Evolutionary conservation across 1,140 invertebrate genomes (phyloP), one percentile per base, ranked within the genome.

Genomic region (Drosophila seguyi): DNA sequence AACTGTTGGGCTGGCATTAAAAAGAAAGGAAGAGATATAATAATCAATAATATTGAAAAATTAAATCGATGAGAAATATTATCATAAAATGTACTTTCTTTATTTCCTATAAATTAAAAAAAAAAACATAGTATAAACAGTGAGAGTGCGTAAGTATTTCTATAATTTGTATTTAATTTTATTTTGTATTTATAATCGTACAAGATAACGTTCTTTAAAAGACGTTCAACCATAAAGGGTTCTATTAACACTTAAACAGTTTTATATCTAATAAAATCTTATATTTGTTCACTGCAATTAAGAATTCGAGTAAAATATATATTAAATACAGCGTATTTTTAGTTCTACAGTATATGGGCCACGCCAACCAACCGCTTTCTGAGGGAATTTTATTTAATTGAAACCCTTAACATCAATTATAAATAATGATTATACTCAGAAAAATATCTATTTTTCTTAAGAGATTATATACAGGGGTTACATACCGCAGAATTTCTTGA

Each of bases 21-120:
- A 53, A 22, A 34, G 25, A 55, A 55, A 48, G 27, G 27, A 61
- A 73, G 48, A 22, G 20, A 45, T n/a, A 4, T n/a, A 41, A 8
- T 10, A 18, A 42, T 20, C 4, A 20, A 41, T 18, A 41, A 13
- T 20, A 20, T 3, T 44, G 20, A 1, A 13, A 44, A 44, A 44
- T 20, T 20, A 42, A 42, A 20, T 11, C 18, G 5, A 22, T 45
- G 11, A 45, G 10, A 27, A 10, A 48, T 27, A 27, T 27, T 27
- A 29, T 11, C 25, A 50, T 13, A 18, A 52, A 11, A 18, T 20
- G n/a, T 48, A 39, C 38, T 3, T 27, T 14, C 4, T 27, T n/a
- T 48, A 48, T 48, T 48, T 27, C 8, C 3, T 7, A 42, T n/a
- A 6, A 41, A 42, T 20, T 14, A 45, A 47, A 16, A 48, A n/a